Conservation (phyloP, 2,797 vertebrate species). For the Falco biarmicus region DNA sequence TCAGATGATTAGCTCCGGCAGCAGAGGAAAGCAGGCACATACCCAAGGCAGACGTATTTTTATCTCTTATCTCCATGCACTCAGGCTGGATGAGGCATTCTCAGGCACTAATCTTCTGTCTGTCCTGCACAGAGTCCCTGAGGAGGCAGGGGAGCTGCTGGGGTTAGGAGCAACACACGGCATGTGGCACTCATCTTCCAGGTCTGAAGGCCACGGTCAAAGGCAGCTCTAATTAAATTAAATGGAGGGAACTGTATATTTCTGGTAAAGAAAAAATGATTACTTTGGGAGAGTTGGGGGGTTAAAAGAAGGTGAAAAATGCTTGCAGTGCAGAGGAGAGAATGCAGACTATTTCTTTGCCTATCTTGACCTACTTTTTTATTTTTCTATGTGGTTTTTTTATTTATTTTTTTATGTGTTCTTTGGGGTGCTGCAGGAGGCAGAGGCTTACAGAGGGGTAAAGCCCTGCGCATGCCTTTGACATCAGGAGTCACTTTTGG, state of each 20-base stretch:
- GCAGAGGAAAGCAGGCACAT: neutral
- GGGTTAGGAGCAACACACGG: neutral
- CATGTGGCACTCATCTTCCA: neutral
- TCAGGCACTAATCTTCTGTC: slow-evolving; percentile 35
- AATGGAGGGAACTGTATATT: neutral
- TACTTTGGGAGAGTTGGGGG: neutral
- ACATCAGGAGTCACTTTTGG: neutral
- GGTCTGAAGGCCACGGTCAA: slow-evolving; percentile 21
- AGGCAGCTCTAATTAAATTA: neutral
- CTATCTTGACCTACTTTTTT: neutral
- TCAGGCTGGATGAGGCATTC: slow-evolving; percentile 23
- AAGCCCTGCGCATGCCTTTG: neutral
- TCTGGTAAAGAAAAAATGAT: neutral
- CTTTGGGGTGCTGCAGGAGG: neutral
- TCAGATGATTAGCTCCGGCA: neutral
- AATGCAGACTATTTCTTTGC: neutral
- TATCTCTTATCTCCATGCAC: slow-evolving; percentile 54
- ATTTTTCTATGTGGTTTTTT: neutral
- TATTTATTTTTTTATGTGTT: neutral
- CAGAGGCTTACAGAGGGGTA: accelerated
- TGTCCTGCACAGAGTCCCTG: slow-evolving; percentile 6
- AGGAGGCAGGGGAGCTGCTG: slow-evolving; percentile 43
- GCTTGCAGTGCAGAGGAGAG: neutral
- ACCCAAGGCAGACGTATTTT: neutral
- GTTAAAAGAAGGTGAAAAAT: neutral